Evolutionary conservation across 2,797 vertebrate genomes (phyloP), one percentile per base, ranked within the genome.

Genomic region (Spinibarbus caldwelli): DNA sequence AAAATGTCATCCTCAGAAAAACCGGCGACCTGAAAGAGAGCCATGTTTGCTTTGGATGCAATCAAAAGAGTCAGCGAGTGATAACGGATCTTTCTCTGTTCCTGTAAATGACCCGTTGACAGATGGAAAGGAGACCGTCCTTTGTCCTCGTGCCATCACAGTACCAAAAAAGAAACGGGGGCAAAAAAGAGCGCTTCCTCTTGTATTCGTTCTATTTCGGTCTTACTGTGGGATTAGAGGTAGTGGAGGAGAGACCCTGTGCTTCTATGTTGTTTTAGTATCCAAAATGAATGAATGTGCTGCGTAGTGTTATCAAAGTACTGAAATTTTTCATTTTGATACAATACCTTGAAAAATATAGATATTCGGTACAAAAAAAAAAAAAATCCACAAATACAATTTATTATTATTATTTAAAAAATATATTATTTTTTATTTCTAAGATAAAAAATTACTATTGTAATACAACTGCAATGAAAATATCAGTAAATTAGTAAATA

Each of bases 31-130:
- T 84, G 72, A 81, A 70, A 19, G 47, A 82, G 78, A 88, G 88
- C 82, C 86, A 80, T 88, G 64, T 86, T 89, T 89, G 84, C 80
- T 89, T 89, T 89, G 88, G 88, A 88, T 62, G 26, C 29, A 59
- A 54, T 71, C 34, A 47, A 89, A 89, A 89, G 85, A 67, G 52
- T 75, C 23, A 38, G 21, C 21, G 82, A 83, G 82, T 62, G 88
- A 89, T 87, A 86, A 89, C 85, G 52, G 85, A 87, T 89, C 86
- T 86, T 84, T 75, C 82, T 80, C 75, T 86, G 64, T 89, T 89
- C 86, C 88, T 89, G 88, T 86, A 89, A 88, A 88, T 85, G 88
- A 86, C 75, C 76, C 64, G 54, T 59, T 87, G 86, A 87, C 73
- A 57, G 86, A 87, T 17, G n/a, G 84, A 88, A 86, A 84, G 88